Base-by-base conservation (phyloP, 2,797 vertebrate genomes). In the Anolis apletophallus region DNA sequence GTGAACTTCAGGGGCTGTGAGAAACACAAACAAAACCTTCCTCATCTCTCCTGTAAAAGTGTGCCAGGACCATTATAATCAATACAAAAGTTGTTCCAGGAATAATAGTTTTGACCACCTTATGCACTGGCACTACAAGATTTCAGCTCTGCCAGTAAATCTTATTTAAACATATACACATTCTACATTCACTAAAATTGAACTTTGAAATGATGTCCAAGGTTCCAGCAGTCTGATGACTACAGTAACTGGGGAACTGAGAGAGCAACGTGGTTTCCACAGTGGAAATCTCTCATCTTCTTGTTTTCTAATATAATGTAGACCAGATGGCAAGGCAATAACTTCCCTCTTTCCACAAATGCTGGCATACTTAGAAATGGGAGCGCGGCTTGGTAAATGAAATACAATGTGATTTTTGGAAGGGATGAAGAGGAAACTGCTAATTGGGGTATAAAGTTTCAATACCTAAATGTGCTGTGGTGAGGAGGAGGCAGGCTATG, bases 241-340 rank as follows among this genome's bases (percentile, higher is more conserved):
- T 74, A 71, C 74, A 69, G 12, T 34, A 73, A 87, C 80, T 0
- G 9, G 3, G 79, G 80, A 81, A 40, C 17, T 32, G 85, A 19
- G 71, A 90, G 64, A 0, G 0, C 17, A 86, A 57, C 89, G 84
- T 57, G 89, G 91, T 89, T 90, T 91, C 84, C 89, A 88, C 64
- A 5, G 86, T 91, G 89, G 90, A 90, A 89, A 95, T 77, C 85
- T 82, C 81, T 80, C 85, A 52, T 81, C 88, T 76, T 85, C 91
- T 86, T 32, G 81, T 90, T 91, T 94, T 93, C 86, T 34, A 77
- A 87, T 84, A 55, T 54, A 94, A 94, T 84, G 84, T 36, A 86
- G 87, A 94, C 94, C 94, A 95, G 94, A 90, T 88, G 94, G 90
- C 54, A 89, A 86, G 89, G 86, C 77, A 93, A 92, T 93, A 94